Conservation (phyloP, 1,140 invertebrate genomes). For the Rhyzopertha dominica region DNA sequence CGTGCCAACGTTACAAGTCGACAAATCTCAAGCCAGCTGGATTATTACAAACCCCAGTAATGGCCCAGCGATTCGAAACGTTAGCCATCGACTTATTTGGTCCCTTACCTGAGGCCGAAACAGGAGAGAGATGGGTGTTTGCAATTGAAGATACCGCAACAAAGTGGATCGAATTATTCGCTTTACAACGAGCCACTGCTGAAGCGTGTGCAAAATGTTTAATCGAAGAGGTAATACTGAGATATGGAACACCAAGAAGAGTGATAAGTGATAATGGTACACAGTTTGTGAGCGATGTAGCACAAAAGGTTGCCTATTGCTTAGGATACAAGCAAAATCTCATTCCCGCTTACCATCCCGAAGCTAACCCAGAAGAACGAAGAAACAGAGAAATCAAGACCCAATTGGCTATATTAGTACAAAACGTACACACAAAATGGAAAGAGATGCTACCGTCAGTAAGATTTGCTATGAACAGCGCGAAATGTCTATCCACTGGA, state of each 20-base stretch:
- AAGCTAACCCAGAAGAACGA: constrained; percentile 43
- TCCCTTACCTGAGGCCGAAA: constrained; percentile 14
- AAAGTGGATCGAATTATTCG: constrained; percentile 28
- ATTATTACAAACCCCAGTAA: constrained; percentile 29
- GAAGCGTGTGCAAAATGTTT: constrained; percentile 19
- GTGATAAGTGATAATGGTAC: constrained; percentile 29
- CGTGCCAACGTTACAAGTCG: constrained; percentile 15
- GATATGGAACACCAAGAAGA: constrained; percentile 22
- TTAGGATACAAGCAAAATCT: constrained; percentile 37
- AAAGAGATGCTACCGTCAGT: constrained; percentile 38
- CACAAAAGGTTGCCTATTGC: constrained; percentile 36
- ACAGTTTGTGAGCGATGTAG: constrained; percentile 31
- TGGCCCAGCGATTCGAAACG: constrained; percentile 30
- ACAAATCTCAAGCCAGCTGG: constrained; percentile 30
- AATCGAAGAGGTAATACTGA: constrained; percentile 22
- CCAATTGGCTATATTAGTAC: constrained; percentile 36
- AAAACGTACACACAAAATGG: constrained; percentile 40
- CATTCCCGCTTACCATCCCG: constrained; percentile 41
- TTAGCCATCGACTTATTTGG: constrained; percentile 36
- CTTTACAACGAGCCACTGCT: constrained; percentile 22
- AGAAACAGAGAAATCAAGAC: constrained; percentile 44
- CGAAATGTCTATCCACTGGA: constrained; percentile 38
- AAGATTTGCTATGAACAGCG: constrained; percentile 46
- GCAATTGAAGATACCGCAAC: constrained; percentile 24
- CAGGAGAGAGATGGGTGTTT: constrained; percentile 19